Conservation (phyloP, 1,140 invertebrate species). For the Halesus radiatus region DNA sequence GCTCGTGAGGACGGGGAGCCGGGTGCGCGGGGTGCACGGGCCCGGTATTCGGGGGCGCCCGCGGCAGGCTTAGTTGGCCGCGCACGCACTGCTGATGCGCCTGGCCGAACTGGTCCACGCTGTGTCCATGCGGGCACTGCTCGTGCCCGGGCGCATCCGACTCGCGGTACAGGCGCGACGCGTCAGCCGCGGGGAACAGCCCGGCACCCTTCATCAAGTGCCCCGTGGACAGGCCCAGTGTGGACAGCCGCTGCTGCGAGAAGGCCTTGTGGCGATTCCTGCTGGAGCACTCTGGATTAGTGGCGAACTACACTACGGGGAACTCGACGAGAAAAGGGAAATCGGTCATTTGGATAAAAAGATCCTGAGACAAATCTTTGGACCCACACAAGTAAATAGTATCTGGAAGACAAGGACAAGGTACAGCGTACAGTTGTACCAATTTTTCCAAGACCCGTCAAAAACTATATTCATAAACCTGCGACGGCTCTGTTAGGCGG, state of each 20-base stretch:
- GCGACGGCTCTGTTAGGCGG: too few relatives aligned
- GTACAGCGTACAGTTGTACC: too few relatives aligned
- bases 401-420: too few relatives aligned
- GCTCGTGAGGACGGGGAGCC: constrained; percentile 63
- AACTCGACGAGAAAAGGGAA: too few relatives aligned
- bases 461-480: too few relatives aligned
- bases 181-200: constrained; percentile 68
- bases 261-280: constrained; percentile 70
- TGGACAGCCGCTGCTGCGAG: constrained; percentile 67
- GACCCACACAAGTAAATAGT: too few relatives aligned
- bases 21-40: constrained; percentile 57
- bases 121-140: constrained; percentile 66
- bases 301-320: not conserved
- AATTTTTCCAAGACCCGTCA: too few relatives aligned
- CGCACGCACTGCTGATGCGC: constrained; percentile 70
- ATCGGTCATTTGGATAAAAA: too few relatives aligned
- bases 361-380: too few relatives aligned
- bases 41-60: constrained; percentile 37
- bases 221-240: constrained; percentile 68
- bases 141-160: constrained; percentile 67
- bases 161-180: constrained; percentile 68
- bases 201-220: constrained; percentile 68
- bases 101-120: constrained; percentile 68
- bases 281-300: constrained; percentile 36
- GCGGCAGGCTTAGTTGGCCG: constrained; percentile 59